Base-by-base conservation (phyloP, 2,797 vertebrate species). In the Pipistrellus pygmaeus region DNA sequence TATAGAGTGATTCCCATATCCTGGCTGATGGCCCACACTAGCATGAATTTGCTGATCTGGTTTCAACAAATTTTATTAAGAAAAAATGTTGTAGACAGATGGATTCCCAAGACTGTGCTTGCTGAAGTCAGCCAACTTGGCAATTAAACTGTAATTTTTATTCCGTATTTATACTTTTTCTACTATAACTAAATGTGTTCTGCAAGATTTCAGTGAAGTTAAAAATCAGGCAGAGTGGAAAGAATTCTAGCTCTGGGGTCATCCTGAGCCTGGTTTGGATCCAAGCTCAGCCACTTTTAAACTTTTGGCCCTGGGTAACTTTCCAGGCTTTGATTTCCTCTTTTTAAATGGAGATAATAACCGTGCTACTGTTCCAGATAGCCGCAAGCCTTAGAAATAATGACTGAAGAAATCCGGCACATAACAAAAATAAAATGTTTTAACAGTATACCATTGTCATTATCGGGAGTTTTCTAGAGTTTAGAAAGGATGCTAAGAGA, bases 21-120 rank as follows among this genome's bases (percentile, higher is more conserved):
- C 82, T 84, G 85, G 53, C 55, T 41, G 15, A 76, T 66, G 66
- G 44, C 51, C 83, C 84, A 90, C 8, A 51, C 51, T 82, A 51
- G 17, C 57, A 64, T 76, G 20, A 62, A 90, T 82, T 76, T 85
- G 77, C 23, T 92, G 73, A 85, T 90, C 83, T 82, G 46, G 5
- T 94, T 96, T 90, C 35, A 90, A 85, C 41, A 90, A 92, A 92
- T 94, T 94, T 32, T 88, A 41, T 72, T 77, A 91, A 88, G 78
- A 68, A 92, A 96, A 92, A 88, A 89, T 91, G 41, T 32, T 68
- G 44, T 60, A 88, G 57, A 88, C 41, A 55, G 62, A 90, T 46
- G 32, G 48, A 78, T 91, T 82, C 57, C 87, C 60, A 87, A 85
- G 78, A 53, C 92, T 44, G 5, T 73, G 48, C 44, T 35, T 41